Percentiles rank a stretch among this genome's conserved stretches.
Conservation (phyloP, 2,113 vertebrate genomes). For the Ictalurus punctatus region DNA sequence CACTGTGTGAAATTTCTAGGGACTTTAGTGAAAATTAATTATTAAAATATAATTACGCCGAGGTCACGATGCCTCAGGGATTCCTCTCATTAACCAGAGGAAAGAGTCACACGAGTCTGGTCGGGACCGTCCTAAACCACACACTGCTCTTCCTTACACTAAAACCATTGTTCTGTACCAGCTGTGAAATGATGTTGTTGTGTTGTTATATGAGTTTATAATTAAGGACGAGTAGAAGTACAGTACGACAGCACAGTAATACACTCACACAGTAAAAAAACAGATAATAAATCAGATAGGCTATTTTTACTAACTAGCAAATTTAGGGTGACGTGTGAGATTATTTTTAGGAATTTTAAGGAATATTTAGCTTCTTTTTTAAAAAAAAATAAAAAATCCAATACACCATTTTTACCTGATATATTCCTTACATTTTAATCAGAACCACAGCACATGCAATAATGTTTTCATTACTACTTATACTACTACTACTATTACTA, state of each 20-base stretch:
- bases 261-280: background rate
- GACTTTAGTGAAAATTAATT: background rate
- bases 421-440: background rate
- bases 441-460: background rate
- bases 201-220: background rate
- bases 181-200: background rate
- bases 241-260: background rate
- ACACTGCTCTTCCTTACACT: background rate
- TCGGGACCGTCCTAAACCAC: background rate
- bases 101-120: background rate
- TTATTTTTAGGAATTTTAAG: background rate
- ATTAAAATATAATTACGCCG: slow-evolving; percentile 5
- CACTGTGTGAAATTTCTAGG: background rate
- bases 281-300: background rate
- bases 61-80: background rate
- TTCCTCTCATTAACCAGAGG: background rate
- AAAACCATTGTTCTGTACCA: background rate
- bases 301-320: background rate
- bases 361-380: background rate
- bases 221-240: background rate
- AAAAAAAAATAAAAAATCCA: too few relatives aligned
- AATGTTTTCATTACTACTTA: background rate
- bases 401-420: background rate
- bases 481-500: background rate
- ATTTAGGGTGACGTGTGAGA: background rate